phyloP scores from a whole-genome alignment of 2,797 vertebrate species.

The Gymnodraco acuticeps region DNA sequence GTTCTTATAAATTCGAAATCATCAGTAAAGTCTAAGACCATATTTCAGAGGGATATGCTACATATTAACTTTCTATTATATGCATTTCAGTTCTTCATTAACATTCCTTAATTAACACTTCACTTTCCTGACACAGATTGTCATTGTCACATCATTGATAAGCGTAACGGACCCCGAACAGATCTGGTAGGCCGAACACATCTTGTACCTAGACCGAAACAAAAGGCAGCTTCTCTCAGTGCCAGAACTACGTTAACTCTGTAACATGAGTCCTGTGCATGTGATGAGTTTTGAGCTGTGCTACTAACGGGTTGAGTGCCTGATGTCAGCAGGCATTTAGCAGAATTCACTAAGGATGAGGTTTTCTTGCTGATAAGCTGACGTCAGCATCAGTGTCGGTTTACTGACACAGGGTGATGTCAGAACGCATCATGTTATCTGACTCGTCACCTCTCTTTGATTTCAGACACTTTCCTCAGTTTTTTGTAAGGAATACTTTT shows the following conservation, averaged over 20 bases:
- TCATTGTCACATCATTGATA: too few relatives aligned
- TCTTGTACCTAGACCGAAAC: background rate
- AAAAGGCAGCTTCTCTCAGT: slow-evolving; percentile 18
- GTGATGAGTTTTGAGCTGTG: slow-evolving; percentile 18
- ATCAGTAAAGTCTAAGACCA: too few relatives aligned
- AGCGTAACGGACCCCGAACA: too few relatives aligned
- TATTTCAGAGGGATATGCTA: too few relatives aligned
- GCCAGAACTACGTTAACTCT: slow-evolving; percentile 44
- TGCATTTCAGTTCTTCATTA: too few relatives aligned
- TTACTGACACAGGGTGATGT: slow-evolving; percentile 13
- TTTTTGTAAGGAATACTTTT: slow-evolving; percentile 17
- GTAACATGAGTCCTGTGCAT: slow-evolving; percentile 29
- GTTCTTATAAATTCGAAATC: too few relatives aligned
- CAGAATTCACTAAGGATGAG: slow-evolving; percentile 22
- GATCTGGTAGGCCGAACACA: too few relatives aligned
- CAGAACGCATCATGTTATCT: slow-evolving; percentile 32
- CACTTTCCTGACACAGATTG: too few relatives aligned
- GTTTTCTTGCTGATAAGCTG: slow-evolving; percentile 53
- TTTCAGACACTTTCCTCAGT: slow-evolving; percentile 12
- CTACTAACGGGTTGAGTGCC: slow-evolving; percentile 10
- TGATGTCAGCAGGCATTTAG: slow-evolving; percentile 42
- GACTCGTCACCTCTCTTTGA: background rate
- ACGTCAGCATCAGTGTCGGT: slow-evolving; percentile 40
- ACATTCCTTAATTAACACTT: too few relatives aligned
- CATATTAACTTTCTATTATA: too few relatives aligned